These are phyloP conservation scores for Sphenodon punctatus DNA, from an alignment of 2,797 vertebrate species.

Conservation along the genomic window DNA sequence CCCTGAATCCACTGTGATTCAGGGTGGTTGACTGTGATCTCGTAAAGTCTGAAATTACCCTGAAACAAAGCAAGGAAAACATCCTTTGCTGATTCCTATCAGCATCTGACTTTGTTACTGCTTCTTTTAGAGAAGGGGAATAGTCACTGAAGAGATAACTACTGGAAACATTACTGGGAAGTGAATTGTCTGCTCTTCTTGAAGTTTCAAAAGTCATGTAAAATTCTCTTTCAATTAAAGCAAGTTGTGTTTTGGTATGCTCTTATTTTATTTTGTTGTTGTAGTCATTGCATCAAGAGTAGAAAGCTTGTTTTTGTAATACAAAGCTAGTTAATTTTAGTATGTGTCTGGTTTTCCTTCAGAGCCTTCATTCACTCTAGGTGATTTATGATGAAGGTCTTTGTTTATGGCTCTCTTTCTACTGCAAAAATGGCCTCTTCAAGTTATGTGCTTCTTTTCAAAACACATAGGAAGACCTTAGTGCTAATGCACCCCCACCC, in stretches of 20 bases:
- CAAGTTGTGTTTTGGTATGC: not conserved
- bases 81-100: too few species aligned
- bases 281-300: not conserved
- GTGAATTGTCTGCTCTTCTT: not conserved
- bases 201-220: not conserved
- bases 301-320: not conserved
- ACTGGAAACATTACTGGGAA: not conserved
- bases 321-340: not conserved
- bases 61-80: too few species aligned
- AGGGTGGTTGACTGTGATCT: too few species aligned
- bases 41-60: too few species aligned
- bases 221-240: not conserved
- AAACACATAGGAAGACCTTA: not conserved
- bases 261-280: not conserved
- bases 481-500: not conserved
- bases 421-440: not conserved
- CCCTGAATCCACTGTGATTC: too few species aligned
- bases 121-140: too few species aligned
- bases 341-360: not conserved
- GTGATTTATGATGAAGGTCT: rapidly evolving
- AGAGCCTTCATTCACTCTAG: not conserved
- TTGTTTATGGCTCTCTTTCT: not conserved
- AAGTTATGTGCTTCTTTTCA: not conserved
- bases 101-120: too few species aligned
- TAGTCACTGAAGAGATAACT: too few species aligned